A percentile compares a stretch with the other conserved stretches of the same genome.
These are phyloP conservation scores for Stichopus chloronotus DNA, from an alignment of 35 echinoderm and acorn worm species.

Conservation along the genomic window DNA sequence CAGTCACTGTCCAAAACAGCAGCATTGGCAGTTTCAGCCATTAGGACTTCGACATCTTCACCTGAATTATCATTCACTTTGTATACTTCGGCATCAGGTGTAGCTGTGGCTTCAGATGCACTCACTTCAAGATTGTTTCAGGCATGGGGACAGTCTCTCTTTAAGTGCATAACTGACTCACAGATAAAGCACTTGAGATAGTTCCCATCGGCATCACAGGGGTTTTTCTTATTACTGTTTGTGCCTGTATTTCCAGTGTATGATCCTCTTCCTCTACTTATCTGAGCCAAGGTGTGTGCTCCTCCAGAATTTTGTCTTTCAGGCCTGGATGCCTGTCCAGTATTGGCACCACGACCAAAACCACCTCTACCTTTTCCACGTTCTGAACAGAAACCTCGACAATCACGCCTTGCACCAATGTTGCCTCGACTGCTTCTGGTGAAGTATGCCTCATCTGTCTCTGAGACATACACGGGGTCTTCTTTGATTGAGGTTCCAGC, in stretches of 20 bases:
- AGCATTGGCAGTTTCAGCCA: slow-evolving; percentile 7
- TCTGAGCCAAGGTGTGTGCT: background rate
- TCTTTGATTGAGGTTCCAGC: too few relatives aligned
- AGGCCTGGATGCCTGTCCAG: background rate
- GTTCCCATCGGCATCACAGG: background rate
- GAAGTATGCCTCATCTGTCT: too few relatives aligned
- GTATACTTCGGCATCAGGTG: background rate
- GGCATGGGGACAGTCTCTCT: background rate
- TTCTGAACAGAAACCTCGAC: too few relatives aligned
- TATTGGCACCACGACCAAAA: too few relatives aligned
- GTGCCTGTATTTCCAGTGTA: background rate
- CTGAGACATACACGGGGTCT: too few relatives aligned
- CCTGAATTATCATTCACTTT: slow-evolving; percentile 37
- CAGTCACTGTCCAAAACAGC: slow-evolving; percentile 38
- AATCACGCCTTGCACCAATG: too few relatives aligned
- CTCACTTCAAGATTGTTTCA: background rate
- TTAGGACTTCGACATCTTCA: slow-evolving; percentile 1
- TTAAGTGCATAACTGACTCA: slow-evolving; percentile 31
- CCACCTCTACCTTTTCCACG: too few relatives aligned
- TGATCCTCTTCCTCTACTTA: slow-evolving; percentile 3
- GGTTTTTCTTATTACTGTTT: slow-evolving; percentile 5
- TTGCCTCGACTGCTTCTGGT: too few relatives aligned
- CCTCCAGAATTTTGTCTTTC: background rate
- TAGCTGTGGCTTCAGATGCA: background rate
- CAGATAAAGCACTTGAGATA: background rate